These are phyloP conservation scores for Helleia helle DNA, from an alignment of 2,888 invertebrate genomes.

Conservation along the genomic window DNA sequence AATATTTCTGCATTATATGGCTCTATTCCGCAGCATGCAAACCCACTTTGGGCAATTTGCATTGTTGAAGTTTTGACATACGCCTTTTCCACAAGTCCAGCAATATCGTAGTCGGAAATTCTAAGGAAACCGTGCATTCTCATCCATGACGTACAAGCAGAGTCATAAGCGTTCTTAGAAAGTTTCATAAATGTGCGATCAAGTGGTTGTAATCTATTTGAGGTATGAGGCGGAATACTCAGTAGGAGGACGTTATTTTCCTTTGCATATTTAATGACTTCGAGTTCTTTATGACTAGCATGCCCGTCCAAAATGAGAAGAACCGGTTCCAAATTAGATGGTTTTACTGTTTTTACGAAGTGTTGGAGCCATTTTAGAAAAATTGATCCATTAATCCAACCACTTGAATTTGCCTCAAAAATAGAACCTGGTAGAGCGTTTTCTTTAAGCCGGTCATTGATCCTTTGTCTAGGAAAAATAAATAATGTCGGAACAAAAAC, in stretches of 20 bases:
- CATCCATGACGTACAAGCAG: too few species aligned
- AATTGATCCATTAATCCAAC: slow-evolving; percentile 14
- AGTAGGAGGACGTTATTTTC: slow-evolving; percentile 13
- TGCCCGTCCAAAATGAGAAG: slow-evolving; percentile 14
- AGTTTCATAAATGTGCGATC: slow-evolving; percentile 16
- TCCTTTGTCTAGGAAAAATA: slow-evolving; percentile 12
- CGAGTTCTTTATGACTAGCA: slow-evolving; percentile 10
- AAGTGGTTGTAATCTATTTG: slow-evolving; percentile 16
- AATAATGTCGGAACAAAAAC: slow-evolving; percentile 15
- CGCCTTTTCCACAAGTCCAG: too few species aligned
- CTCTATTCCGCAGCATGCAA: too few species aligned
- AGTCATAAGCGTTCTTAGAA: slow-evolving; percentile 15
- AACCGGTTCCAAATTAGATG: slow-evolving; percentile 12
- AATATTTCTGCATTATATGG: too few species aligned
- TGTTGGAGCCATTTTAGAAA: slow-evolving; percentile 16
- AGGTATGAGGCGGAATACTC: slow-evolving; percentile 16
- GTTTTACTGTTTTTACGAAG: slow-evolving; percentile 14
- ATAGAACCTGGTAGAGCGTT: slow-evolving; percentile 12
- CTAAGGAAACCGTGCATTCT: too few species aligned
- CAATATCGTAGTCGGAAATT: too few species aligned
- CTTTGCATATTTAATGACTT: slow-evolving; percentile 6
- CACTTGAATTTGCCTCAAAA: slow-evolving; percentile 15
- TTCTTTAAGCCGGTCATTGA: slow-evolving; percentile 14
- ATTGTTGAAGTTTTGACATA: too few species aligned
- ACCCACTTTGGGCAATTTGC: too few species aligned